These are phyloP conservation scores for Nesogale talazaci DNA, from an alignment of 2,113 vertebrate genomes.

Conservation along the genomic window DNA sequence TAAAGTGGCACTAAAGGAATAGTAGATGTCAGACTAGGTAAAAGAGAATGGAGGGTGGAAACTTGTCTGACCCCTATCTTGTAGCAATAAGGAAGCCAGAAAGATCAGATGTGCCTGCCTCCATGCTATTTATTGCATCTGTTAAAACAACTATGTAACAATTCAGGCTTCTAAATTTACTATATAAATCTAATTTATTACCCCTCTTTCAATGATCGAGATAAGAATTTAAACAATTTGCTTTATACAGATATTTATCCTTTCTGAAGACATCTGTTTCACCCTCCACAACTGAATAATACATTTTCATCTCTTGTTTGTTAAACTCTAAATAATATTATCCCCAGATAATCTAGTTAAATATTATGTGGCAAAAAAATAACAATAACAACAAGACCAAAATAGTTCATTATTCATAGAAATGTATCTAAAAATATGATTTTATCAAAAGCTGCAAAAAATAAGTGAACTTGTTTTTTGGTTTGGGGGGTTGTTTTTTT, in stretches of 20 bases:
- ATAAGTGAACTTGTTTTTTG: neutral
- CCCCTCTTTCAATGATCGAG: constrained; percentile 51
- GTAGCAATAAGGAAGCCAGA: too few species aligned
- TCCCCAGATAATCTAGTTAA: too few species aligned
- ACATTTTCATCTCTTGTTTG: constrained; percentile 65
- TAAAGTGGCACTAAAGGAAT: too few species aligned
- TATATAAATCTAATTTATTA: constrained; percentile 45
- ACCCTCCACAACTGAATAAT: neutral
- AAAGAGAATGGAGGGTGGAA: too few species aligned
- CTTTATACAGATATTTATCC: constrained; percentile 3
- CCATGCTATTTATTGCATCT: too few species aligned
- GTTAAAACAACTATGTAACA: too few species aligned
- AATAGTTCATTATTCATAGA: constrained; percentile 8
- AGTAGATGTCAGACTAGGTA: too few species aligned
- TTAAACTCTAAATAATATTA: neutral
- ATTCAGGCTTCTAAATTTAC: neutral
- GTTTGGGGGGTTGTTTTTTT: too few species aligned
- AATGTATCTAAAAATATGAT: constrained; percentile 50
- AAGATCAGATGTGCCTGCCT: too few species aligned
- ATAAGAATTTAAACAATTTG: constrained; percentile 62
- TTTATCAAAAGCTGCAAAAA: constrained; percentile 15
- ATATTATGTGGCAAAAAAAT: too few species aligned
- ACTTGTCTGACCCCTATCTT: too few species aligned
- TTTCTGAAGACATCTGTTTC: neutral
- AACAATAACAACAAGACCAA: neutral